These are phyloP conservation scores for Ichneumon xanthorius DNA, from an alignment of 2,888 invertebrate species.

Conservation along the genomic window DNA sequence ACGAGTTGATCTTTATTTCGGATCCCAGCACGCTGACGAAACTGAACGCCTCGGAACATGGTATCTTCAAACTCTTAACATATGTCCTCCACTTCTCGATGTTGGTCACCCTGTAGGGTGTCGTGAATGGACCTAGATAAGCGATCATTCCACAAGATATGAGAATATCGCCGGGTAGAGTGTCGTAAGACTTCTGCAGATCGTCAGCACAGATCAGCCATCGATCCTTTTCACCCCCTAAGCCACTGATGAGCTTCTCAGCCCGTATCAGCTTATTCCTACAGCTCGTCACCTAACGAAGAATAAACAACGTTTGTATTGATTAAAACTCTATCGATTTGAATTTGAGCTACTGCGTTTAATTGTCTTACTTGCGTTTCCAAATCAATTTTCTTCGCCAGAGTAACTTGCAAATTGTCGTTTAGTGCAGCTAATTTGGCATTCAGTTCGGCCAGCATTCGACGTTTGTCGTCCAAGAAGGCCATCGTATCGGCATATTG, in stretches of 20 bases:
- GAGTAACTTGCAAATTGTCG: conserved; percentile 89
- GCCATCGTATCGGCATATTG: conserved; percentile 94
- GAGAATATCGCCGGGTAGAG: conserved; percentile 95
- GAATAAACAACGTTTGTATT: neutral
- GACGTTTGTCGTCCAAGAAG: conserved; percentile 93
- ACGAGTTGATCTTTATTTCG: conserved; percentile 94
- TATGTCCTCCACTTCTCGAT: conserved; percentile 91
- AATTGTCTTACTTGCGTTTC: conserved; percentile 88
- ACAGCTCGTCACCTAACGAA: conserved; percentile 85
- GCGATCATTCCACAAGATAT: conserved; percentile 95
- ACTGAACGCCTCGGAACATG: conserved; percentile 91
- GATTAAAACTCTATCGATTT: neutral
- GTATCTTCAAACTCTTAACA: conserved; percentile 89
- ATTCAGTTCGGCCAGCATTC: conserved; percentile 91
- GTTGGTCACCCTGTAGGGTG: conserved; percentile 87
- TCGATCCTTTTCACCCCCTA: conserved; percentile 95
- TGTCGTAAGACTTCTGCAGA: conserved; percentile 91
- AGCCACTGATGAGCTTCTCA: conserved; percentile 92
- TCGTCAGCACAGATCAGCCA: conserved; percentile 93
- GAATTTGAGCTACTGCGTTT: neutral
- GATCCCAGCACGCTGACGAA: conserved; percentile 92
- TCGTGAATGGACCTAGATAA: conserved; percentile 94
- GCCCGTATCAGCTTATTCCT: conserved; percentile 94
- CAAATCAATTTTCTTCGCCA: conserved; percentile 88
- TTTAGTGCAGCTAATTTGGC: conserved; percentile 91